Evolutionary conservation across 2,888 invertebrate species (phyloP), one percentile per base, ranked within the genome.

Genomic region (Macaria notata): DNA sequence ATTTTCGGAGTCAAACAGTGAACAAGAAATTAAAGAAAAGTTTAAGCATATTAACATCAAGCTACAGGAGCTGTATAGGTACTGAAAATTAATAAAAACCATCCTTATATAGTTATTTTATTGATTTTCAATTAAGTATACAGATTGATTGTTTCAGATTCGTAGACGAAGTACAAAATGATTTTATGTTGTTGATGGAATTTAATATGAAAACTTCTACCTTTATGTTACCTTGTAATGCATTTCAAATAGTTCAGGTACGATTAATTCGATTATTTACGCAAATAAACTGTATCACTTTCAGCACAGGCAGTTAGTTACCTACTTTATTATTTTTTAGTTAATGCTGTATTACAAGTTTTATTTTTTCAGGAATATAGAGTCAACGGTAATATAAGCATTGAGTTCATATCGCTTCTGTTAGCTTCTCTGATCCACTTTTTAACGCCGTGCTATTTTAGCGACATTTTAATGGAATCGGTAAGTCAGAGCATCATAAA

Each of bases 381-480:
- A 19, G 47, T 66, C 31, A 65, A 67, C 9, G 68, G 29, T 5
- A 29, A 67, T 46, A 49, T 84, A 1, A 81, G 79, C 48, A 49
- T 83, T 29, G 87, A 88, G 59, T 88, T 86, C 56, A 5, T 75
- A 75, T 31, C 81, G 81, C 63, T 80, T 78, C 51, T 51, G 66
- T 7, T 46, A 6, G 76, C 72, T 4, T 59, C 68, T 31, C 63
- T 76, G 41, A 54, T 84, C 43, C 81, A 84, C 61, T 84, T 84
- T 50, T 81, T 74, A 52, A 71, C 84, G 48, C 88, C 88, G 0
- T 86, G 86, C 61, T 86, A 81, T 61, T 88, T 81, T 58, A 81
- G 88, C 50, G 79, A 86, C 56, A 63, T 80, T n/a, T 71, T 89
- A 4, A 79, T 84, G 74, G 84, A 86, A 63, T 79, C 74, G 76